These are phyloP conservation scores for Acanthosepion esculentum DNA, from an alignment of 2,888 invertebrate species.

Conservation along the genomic window DNA sequence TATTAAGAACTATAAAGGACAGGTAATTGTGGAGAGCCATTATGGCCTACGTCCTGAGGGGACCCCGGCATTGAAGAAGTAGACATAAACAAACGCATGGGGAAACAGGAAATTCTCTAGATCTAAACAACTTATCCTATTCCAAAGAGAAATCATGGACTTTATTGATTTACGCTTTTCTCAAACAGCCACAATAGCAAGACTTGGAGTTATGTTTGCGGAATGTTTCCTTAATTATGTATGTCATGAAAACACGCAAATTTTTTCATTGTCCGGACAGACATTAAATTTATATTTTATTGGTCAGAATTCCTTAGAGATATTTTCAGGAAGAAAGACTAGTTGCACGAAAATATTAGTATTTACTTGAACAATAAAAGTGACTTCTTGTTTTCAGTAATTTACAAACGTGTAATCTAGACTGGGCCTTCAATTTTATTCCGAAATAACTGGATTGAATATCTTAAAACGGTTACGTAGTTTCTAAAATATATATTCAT, in stretches of 20 bases:
- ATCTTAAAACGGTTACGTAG: background rate
- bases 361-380: background rate
- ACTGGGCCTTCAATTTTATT: background rate
- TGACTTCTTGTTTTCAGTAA: background rate
- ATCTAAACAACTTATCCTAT: background rate
- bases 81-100: background rate
- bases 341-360: background rate
- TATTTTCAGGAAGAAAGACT: background rate
- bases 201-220: background rate
- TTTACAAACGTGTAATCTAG: background rate
- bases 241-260: background rate
- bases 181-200: background rate
- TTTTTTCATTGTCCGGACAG: background rate
- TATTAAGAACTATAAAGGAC: too few relatives aligned
- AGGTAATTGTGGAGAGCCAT: too few relatives aligned
- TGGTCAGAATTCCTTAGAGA: background rate
- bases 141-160: background rate
- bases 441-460: background rate
- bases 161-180: background rate
- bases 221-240: background rate
- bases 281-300: conserved; percentile 4
- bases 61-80: too few relatives aligned
- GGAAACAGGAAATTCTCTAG: background rate
- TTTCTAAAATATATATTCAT: background rate
- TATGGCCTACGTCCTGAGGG: too few relatives aligned